phyloP scores from a whole-genome alignment of 2,113 vertebrate species.

The Riparia riparia region DNA sequence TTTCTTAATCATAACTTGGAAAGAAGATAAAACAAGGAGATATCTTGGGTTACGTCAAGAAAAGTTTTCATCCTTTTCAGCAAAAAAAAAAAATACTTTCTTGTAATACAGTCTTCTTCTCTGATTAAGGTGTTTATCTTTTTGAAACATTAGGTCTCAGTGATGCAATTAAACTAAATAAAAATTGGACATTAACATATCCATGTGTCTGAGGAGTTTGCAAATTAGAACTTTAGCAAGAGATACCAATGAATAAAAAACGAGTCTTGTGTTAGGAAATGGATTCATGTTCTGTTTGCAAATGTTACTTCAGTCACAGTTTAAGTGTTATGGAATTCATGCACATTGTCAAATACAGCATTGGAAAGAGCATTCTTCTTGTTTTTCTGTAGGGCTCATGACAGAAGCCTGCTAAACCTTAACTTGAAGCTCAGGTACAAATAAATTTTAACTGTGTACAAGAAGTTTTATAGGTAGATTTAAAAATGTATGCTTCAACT shows the following conservation, averaged over 20 bases:
- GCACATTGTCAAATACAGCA: not conserved
- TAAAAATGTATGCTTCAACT: not conserved
- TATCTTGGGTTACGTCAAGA: not conserved
- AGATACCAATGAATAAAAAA: not conserved
- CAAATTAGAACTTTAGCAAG: not conserved
- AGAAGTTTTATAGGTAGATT: not conserved
- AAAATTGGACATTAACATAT: not conserved
- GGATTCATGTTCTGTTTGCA: not conserved
- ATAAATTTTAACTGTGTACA: not conserved
- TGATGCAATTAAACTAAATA: not conserved
- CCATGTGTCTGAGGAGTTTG: not conserved
- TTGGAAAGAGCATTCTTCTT: not conserved
- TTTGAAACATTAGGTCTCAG: not conserved
- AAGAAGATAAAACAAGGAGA: not conserved
- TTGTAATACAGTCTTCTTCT: not conserved
- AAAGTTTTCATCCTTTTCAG: not conserved
- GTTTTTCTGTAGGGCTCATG: not conserved
- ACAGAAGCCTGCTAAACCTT: not conserved
- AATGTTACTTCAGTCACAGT: not conserved
- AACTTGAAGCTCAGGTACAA: not conserved
- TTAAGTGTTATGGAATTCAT: not conserved
- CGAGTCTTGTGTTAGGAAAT: not conserved
- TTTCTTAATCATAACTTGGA: not conserved
- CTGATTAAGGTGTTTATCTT: not conserved
- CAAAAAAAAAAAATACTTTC: not conserved